Evolutionary conservation across 2,888 invertebrate genomes (phyloP), one percentile per base, ranked within the genome.

Genomic region (Cheilosia impressa): DNA sequence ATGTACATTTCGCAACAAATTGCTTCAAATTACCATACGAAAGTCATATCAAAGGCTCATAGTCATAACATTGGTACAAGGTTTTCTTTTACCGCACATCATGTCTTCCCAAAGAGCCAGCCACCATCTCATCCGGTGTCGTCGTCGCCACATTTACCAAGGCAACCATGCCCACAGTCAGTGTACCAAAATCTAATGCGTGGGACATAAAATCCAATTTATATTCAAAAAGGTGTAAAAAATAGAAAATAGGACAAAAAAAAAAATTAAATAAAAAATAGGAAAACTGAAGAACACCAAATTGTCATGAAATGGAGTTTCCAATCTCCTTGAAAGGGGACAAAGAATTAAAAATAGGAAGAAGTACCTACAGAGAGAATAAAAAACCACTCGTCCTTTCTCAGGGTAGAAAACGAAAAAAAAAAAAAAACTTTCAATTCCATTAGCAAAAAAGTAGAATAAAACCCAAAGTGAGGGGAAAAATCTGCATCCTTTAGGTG

Each of bases 201-300:
- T 85, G 71, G 57, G 72, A 62, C 85, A 81, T 85, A 91, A 91
- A 91, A 91, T 91, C 90, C 91, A 91, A 91, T 91, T 91, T 91
- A 91, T 91, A 91, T 91, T 91, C 91, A 91, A 89, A 90, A 88
- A 90, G 88, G 90, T 88, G 73, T 82, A 72, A 81, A 65, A 79
- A 71, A 31, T 72, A 24, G 38, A 38, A 38, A 38, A 38, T 38
- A 38, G 38, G 38, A 38, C 38, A 75, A 38, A 63, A 50, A 53
- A 50, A 53, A 62, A 27, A 6, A 27, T 6, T 22, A 27, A 6
- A 27, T 27, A 6, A 27, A 27, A 65, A 65, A 79, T n/a, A 53
- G 58, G 10, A 43, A 60, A 31, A 6, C 53, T 31, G 73, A 75
- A 77, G 72, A 72, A 66, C 65, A 85, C 85, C 72, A 81, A 85